Evolutionary conservation across 1,140 invertebrate species (phyloP), one percentile per base, ranked within the genome.

Genomic region (Charaxes varanes): DNA sequence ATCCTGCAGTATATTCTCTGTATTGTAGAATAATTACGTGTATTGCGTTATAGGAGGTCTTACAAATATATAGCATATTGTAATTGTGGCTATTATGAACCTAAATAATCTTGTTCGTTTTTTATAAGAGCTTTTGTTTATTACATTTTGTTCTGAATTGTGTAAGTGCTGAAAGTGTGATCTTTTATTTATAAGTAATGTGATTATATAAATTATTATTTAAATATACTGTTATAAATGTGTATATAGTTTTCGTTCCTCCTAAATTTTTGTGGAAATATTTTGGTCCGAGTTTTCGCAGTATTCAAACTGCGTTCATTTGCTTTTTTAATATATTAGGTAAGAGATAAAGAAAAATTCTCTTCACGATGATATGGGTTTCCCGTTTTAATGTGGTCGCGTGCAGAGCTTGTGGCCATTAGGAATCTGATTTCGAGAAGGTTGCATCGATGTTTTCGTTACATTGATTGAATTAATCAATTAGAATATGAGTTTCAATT

Each of bases 121-220:
- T n/a, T n/a, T n/a, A n/a, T n/a, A 27, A 36, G 41, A 36, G 30
- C 30, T 27, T 40, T 12, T 42, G 15, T 15, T 34, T 23, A 37
- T 49, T 33, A 37, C 10, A 31, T 33, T 24, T 30, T 30, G 13
- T 19, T 28, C 26, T 45, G 41, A 30, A 31, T 53, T 33, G 46
- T 41, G 37, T 51, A 44, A 41, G 41, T 59, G 53, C 46, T 48
- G 32, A 33, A 45, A 45, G 54, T 49, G 36, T 27, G 41, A 46
- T 24, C 47, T 42, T 47, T 46, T 53, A 37, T 35, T 30, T 48
- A 27, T 44, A 52, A 56, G 47, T 21, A 36, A 62, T 45, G 49
- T 54, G 47, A 41, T 45, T 51, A 23, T 46, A 42, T 46, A 37
- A 45, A 36, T 28, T 40, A 36, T 38, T 28, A 41, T 34, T 33